Conservation (phyloP, 2,888 invertebrate species). For the Lasioglossum villosulum region DNA sequence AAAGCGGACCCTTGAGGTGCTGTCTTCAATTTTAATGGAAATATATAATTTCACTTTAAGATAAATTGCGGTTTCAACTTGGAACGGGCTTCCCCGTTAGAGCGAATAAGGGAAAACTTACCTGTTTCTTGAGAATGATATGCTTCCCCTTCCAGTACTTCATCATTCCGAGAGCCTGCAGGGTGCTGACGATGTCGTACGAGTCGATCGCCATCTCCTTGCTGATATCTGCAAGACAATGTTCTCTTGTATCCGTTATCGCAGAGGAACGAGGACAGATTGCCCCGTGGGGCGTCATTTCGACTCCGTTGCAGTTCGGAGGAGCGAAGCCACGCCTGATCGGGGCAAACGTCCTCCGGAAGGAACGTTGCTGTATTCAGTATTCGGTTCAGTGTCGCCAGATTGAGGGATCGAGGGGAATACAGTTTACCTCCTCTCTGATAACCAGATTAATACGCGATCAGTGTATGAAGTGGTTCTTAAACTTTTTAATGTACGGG, state of each 20-base stretch:
- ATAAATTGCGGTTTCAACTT: too few species aligned
- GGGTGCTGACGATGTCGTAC: slow-evolving; percentile 98
- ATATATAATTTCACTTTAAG: too few species aligned
- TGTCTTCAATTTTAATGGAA: too few species aligned
- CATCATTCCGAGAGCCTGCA: slow-evolving; percentile 98
- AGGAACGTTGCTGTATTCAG: neutral
- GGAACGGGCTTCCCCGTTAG: too few species aligned
- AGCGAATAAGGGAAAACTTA: slow-evolving; percentile 80
- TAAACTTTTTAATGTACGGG: too few species aligned
- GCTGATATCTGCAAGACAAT: slow-evolving; percentile 87
- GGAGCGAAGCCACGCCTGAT: neutral
- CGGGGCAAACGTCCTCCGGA: neutral
- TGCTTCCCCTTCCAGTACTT: slow-evolving; percentile 99
- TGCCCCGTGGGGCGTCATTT: neutral
- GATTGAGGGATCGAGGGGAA: too few species aligned
- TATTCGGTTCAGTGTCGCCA: too few species aligned
- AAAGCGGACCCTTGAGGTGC: too few species aligned
- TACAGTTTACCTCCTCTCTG: too few species aligned
- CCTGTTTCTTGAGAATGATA: slow-evolving; percentile 97
- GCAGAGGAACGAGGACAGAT: neutral
- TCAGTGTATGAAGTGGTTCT: too few species aligned
- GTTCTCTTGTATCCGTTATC: neutral
- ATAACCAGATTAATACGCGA: too few species aligned
- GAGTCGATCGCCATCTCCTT: slow-evolving; percentile 98
- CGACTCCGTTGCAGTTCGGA: neutral